A percentile compares a stretch with the other conserved stretches of the same genome.
These are phyloP conservation scores for Mugil cephalus DNA, from an alignment of 2,113 vertebrate genomes.

Conservation along the genomic window DNA sequence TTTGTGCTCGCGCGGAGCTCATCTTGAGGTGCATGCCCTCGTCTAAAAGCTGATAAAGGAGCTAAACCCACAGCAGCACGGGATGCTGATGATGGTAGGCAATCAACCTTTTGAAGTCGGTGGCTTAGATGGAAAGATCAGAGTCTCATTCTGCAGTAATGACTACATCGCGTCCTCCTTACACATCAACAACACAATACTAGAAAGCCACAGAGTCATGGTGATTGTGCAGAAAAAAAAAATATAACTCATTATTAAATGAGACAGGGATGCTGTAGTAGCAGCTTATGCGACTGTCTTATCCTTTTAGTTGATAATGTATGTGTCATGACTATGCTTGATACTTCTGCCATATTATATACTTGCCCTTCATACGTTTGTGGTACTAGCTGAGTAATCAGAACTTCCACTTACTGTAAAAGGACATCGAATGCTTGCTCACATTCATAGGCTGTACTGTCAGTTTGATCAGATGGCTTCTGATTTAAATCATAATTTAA, in stretches of 20 bases:
- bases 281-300: background rate
- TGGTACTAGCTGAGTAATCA: background rate
- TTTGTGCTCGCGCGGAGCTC: constrained; percentile 8
- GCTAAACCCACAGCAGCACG: constrained; percentile 13
- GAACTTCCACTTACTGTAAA: background rate
- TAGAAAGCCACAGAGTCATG: background rate
- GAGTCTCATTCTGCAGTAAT: constrained; percentile 14
- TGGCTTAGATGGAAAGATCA: constrained; percentile 28
- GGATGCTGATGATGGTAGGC: constrained; percentile 25
- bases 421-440: background rate
- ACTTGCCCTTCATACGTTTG: background rate
- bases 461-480: background rate
- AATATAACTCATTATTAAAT: too few species aligned
- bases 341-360: background rate
- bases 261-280: background rate
- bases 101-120: constrained; percentile 25
- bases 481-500: background rate
- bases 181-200: constrained; percentile 17
- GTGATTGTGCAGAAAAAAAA: background rate
- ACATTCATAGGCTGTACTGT: background rate
- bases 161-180: constrained; percentile 20
- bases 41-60: constrained; percentile 32
- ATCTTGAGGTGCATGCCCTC: background rate
- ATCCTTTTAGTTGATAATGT: too few species aligned
- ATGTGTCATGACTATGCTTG: background rate